Conservation (phyloP, 2,888 invertebrate species). For the Pristionchus entomophagus region DNA sequence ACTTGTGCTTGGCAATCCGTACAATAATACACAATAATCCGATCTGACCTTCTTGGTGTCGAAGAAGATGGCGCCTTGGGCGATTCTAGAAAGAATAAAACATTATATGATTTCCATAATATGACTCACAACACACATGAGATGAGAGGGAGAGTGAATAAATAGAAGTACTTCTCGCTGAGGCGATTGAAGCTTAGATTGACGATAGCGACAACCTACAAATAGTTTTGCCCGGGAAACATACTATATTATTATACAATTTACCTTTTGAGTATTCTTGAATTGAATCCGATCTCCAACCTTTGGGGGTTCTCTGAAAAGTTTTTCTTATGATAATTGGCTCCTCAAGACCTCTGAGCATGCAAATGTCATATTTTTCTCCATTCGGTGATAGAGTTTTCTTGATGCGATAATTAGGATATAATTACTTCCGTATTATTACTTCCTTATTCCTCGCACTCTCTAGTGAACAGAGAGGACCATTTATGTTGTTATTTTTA, state of each 20-base stretch:
- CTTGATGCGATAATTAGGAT: too few species aligned
- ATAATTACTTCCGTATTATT: too few species aligned
- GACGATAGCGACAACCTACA: background rate
- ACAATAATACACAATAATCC: too few species aligned
- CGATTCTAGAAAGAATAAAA: background rate
- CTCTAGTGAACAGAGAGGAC: too few species aligned
- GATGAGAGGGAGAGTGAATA: background rate
- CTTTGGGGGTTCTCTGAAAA: background rate
- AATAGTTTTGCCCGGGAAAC: background rate
- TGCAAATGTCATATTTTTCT: too few species aligned
- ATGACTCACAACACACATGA: background rate
- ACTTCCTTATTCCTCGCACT: too few species aligned
- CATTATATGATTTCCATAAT: background rate
- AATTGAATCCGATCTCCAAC: background rate
- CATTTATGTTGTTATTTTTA: too few species aligned
- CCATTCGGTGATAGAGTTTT: too few species aligned
- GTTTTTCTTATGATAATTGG: background rate
- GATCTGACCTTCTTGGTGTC: background rate
- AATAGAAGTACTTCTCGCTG: background rate
- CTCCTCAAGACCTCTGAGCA: too few species aligned
- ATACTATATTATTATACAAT: too few species aligned
- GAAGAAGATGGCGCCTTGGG: background rate
- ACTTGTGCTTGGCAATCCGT: too few species aligned
- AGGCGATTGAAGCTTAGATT: background rate
- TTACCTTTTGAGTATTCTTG: background rate